Evolutionary conservation across 2,888 invertebrate species (phyloP), one percentile per base, ranked within the genome.

Genomic region (Diogma glabrata): DNA sequence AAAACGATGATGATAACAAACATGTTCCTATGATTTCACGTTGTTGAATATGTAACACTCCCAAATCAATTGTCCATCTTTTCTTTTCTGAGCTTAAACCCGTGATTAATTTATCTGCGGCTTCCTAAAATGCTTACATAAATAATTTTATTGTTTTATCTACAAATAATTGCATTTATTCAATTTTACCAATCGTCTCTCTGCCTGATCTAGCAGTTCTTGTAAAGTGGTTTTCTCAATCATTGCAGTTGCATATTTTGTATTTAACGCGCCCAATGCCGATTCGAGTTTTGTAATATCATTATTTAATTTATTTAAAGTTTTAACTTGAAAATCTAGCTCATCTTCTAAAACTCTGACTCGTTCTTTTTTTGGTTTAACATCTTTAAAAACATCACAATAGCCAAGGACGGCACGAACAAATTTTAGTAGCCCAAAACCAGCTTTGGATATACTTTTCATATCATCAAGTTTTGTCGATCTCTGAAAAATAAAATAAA

Each of bases 391-490:
- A 0, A 93, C 89, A 2, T 84, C 82, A 62, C 89, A 93, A 67
- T 92, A 94, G n/a, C 82, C 87, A 51, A 93, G 72, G 0, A 93
- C 91, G 9, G 93, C 93, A 26, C 77, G 77, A 0, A 93, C 87
- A 65, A 91, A 91, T 66, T 83, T 87, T 9, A 90, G 74, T 8
- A 94, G 73, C 7, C 91, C 91, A 53, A 79, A 84, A 57, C 92
- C 93, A 43, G 92, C 93, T 65, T 83, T 80, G 62, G 91, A 91
- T 57, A 92, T 84, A 19, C 71, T 73, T 56, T 81, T 80, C 90
- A 94, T 91, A 47, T 88, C 87, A 43, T 87, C 87, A 23, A 90
- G 64, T 59, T 85, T 84, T 55, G 78, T 79, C 17, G 78, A 76
- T 51, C 62, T 56, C 51, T 54, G 16, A 14, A 48, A n/a, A n/a